Base-by-base conservation (phyloP, 1,140 invertebrate genomes). In the Catajapyx aquilonaris region DNA sequence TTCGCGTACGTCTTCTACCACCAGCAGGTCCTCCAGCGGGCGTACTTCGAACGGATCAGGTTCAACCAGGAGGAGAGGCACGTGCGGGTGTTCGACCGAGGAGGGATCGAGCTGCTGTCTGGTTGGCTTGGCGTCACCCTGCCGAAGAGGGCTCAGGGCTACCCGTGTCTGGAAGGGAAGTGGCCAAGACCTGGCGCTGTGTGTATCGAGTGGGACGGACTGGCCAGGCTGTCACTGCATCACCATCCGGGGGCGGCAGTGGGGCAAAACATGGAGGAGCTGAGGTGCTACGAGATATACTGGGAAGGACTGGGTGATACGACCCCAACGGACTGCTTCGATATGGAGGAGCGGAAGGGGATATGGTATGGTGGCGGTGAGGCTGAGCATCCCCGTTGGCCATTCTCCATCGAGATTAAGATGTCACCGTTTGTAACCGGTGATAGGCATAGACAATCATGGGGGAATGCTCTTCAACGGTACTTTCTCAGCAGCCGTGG, bases 401-500 rank as follows among this genome's bases (percentile, higher is more conserved):
- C 81, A 0, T 54, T 87, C 1, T 74, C 81, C 47, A 65, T 67
- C 18, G 73, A 71, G 0, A 68, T 85, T 7, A 68, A 75, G 7
- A 68, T 73, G 44, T 68, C 71, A 1, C 76, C 83, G 0, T 88
- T 87, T 46, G 64, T 86, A 11, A 87, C 81, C 3, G 81, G 81
- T 0, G 73, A 80, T 44, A 65, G 71, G 18, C 68, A 70, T 37
- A 65, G 73, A 45, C 69, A 81, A 43, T 32, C 47, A 41, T 87
- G 81, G 60, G 79, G 83, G 0, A 77, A 78, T 43, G 76, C 80
- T 0, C 50, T 90, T 0, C 75, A 78, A 35, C 56, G 79, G 25
- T 86, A 84, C 45, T 83, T 87, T 44, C 70, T 88, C 17, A 84
- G 75, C 47, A 83, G 81, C 0, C 75, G 75, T 52, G 84, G 83